Evolutionary conservation across 2,797 vertebrate genomes (phyloP).

Genomic region (Sebastes dallii): DNA sequence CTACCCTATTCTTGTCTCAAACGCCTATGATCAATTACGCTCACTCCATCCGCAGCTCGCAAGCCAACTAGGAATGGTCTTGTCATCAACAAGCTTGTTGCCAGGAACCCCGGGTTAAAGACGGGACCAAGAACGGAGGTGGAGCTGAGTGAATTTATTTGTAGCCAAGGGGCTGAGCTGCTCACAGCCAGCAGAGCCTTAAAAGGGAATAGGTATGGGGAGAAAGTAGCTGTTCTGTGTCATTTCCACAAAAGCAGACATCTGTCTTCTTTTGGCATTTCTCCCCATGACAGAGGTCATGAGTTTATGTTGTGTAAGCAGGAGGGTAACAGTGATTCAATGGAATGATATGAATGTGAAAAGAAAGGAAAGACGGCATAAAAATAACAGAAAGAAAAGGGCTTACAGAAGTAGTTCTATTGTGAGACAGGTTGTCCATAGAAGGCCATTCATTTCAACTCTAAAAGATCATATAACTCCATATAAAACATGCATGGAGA

Average conservation of each 20-base stretch:
- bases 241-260: constrained; percentile 66
- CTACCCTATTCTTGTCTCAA: constrained; percentile 50
- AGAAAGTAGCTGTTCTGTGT: constrained; percentile 71
- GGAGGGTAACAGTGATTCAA: constrained; percentile 29
- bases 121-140: constrained; percentile 41
- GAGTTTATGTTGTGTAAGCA: constrained; percentile 54
- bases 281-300: constrained; percentile 54
- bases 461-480: not conserved
- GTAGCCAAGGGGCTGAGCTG: constrained; percentile 33
- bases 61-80: constrained; percentile 59
- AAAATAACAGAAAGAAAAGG: not conserved
- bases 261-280: constrained; percentile 62
- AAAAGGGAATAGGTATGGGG: constrained; percentile 70
- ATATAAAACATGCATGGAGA: not conserved
- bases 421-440: not conserved
- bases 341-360: constrained; percentile 37
- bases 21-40: constrained; percentile 65
- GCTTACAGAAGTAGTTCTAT: not conserved
- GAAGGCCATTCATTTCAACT: not conserved
- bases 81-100: constrained; percentile 66
- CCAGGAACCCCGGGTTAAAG: constrained; percentile 60
- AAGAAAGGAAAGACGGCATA: constrained; percentile 6
- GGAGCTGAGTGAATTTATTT: constrained; percentile 50
- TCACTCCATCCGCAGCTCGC: constrained; percentile 55
- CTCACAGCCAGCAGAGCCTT: constrained; percentile 59